These are phyloP conservation scores for Medauroidea extradentata DNA, from an alignment of 1,140 invertebrate species.

Conservation along the genomic window DNA sequence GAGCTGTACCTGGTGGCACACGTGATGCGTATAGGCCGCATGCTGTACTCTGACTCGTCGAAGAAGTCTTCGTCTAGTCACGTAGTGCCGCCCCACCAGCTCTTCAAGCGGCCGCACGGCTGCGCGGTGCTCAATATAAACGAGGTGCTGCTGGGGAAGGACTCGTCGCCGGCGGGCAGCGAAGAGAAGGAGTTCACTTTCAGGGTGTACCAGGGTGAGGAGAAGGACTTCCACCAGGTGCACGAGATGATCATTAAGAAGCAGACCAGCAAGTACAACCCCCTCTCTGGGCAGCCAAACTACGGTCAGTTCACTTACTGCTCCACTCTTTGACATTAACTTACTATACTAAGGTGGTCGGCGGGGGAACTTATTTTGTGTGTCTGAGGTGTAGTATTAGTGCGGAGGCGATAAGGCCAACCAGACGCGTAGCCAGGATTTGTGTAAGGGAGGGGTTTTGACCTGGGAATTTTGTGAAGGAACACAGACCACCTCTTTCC, in stretches of 20 bases:
- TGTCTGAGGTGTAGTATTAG: too few species aligned
- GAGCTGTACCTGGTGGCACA: slow-evolving; percentile 85
- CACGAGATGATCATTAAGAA: slow-evolving; percentile 84
- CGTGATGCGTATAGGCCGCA: slow-evolving; percentile 81
- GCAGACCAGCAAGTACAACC: slow-evolving; percentile 75
- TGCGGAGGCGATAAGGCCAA: too few species aligned
- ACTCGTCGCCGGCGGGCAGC: not conserved
- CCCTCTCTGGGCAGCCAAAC: slow-evolving; percentile 66
- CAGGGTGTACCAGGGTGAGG: slow-evolving; percentile 78
- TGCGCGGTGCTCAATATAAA: slow-evolving; percentile 66
- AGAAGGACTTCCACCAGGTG: slow-evolving; percentile 85
- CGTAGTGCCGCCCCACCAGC: slow-evolving; percentile 43
- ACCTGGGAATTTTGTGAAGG: too few species aligned
- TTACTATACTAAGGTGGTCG: too few species aligned
- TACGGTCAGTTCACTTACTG: slow-evolving; percentile 63
- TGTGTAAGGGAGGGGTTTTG: too few species aligned
- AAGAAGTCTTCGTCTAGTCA: slow-evolving; percentile 51
- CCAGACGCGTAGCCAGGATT: too few species aligned
- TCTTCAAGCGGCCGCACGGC: slow-evolving; percentile 73
- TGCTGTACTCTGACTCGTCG: slow-evolving; percentile 73
- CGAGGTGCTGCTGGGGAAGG: slow-evolving; percentile 25
- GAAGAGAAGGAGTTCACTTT: slow-evolving; percentile 69
- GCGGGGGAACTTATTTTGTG: too few species aligned
- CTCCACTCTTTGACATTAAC: too few species aligned
- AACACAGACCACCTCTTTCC: too few species aligned